A percentile compares a stretch with the other conserved stretches of the same genome.
These are phyloP conservation scores for Isoperla grammatica DNA, from an alignment of 2,888 invertebrate species.

Conservation along the genomic window DNA sequence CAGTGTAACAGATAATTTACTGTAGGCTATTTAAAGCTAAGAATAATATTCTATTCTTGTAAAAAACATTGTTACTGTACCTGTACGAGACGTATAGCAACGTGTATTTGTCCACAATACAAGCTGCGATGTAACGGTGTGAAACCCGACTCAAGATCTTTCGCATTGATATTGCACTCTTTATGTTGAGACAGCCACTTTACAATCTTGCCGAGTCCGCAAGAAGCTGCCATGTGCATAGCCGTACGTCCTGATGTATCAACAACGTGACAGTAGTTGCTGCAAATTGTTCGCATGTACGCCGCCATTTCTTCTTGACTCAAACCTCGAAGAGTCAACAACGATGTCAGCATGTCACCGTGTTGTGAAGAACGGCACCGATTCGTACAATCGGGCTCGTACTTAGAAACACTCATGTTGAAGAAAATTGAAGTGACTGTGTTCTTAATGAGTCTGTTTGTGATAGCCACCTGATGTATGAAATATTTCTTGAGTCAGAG, in stretches of 20 bases:
- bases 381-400: constrained; percentile 53
- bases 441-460: no score
- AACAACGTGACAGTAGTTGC: constrained; percentile 53
- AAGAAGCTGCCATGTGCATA: constrained; percentile 71
- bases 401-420: constrained; percentile 1
- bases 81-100: constrained; percentile 64
- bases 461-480: no score
- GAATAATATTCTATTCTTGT: constrained; percentile 38
- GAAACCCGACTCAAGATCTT: constrained; percentile 68
- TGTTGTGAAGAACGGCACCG: constrained; percentile 54
- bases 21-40: no score
- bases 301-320: constrained; percentile 54
- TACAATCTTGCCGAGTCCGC: constrained; percentile 60
- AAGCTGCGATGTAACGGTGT: constrained; percentile 76
- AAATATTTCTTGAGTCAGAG: no score
- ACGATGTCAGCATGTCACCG: constrained; percentile 55
- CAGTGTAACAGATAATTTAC: no score
- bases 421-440: no score
- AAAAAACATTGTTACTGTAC: no score
- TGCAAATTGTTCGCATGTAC: constrained; percentile 54
- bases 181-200: constrained; percentile 66
- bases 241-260: constrained; percentile 65
- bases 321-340: constrained; percentile 58
- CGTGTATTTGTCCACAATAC: constrained; percentile 75
- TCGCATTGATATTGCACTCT: constrained; percentile 56